These are phyloP conservation scores for Kryptopterus vitreolus DNA, from an alignment of 2,797 vertebrate species.

Conservation along the genomic window DNA sequence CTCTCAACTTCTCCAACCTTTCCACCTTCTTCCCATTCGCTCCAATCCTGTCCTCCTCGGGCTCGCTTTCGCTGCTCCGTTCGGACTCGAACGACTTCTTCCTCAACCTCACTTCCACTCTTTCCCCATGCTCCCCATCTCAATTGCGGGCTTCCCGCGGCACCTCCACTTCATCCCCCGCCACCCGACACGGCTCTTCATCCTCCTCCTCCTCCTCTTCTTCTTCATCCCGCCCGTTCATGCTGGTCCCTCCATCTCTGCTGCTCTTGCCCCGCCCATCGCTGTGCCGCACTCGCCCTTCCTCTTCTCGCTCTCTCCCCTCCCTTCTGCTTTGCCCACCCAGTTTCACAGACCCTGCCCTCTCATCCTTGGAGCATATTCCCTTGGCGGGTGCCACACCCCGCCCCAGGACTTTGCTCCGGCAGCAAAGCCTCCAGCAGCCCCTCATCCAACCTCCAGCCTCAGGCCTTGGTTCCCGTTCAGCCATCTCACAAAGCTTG, in stretches of 20 bases:
- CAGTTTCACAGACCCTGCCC: constrained; percentile 86
- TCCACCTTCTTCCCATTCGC: constrained; percentile 50
- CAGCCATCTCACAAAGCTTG: constrained; percentile 95
- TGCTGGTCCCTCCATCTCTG: constrained; percentile 58
- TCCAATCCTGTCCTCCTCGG: constrained; percentile 71
- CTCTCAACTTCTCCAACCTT: constrained; percentile 55
- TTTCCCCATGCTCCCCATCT: constrained; percentile 46
- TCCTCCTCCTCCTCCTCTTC: constrained; percentile 21
- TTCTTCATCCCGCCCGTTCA: constrained; percentile 49
- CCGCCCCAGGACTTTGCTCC: constrained; percentile 89
- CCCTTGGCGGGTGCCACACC: constrained; percentile 77
- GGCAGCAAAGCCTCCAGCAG: constrained; percentile 97
- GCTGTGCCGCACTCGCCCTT: constrained; percentile 75
- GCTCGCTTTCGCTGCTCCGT: constrained; percentile 78
- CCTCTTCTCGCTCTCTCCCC: constrained; percentile 73
- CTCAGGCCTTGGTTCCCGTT: constrained; percentile 77
- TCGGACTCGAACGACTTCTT: constrained; percentile 76
- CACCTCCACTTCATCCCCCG: constrained; percentile 52
- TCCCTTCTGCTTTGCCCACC: constrained; percentile 72
- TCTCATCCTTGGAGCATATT: constrained; percentile 92
- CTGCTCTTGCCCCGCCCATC: constrained; percentile 60
- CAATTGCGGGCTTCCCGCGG: constrained; percentile 61
- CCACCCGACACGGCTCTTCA: constrained; percentile 23
- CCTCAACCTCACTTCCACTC: constrained; percentile 49
- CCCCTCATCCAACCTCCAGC: constrained; percentile 85